Conservation (phyloP, 2,797 vertebrate species). For the Semotilus atromaculatus region DNA sequence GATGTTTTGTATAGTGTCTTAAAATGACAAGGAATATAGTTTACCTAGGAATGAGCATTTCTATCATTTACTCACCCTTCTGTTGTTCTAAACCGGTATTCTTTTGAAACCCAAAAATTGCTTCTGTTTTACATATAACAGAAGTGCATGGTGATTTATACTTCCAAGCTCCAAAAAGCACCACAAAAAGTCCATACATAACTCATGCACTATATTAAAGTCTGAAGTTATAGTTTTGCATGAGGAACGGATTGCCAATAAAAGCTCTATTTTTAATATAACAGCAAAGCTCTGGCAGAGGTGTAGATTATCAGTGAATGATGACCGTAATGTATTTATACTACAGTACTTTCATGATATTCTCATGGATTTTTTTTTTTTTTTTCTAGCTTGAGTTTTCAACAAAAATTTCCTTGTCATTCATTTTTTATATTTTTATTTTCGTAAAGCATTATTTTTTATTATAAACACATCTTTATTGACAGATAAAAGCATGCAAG, state of each 20-base stretch:
- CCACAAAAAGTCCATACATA: neutral
- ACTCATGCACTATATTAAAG: neutral
- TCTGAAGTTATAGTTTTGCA: too few relatives aligned
- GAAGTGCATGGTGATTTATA: neutral
- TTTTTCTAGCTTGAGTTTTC: too few relatives aligned
- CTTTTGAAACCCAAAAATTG: neutral
- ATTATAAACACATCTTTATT: neutral
- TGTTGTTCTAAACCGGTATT: neutral
- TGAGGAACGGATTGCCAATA: neutral
- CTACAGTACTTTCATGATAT: neutral
- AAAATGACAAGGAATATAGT: neutral
- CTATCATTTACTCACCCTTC: neutral
- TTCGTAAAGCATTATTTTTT: neutral
- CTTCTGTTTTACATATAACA: neutral
- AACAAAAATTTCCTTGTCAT: too few relatives aligned
- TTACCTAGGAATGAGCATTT: neutral
- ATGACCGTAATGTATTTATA: neutral
- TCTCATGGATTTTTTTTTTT: neutral
- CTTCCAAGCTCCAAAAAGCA: neutral
- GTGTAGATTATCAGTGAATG: neutral
- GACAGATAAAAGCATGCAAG: neutral
- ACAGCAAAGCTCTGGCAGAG: neutral
- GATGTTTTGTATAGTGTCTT: neutral
- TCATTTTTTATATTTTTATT: too few relatives aligned
- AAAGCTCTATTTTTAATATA: neutral